phyloP scores from a whole-genome alignment of 2,113 vertebrate species.

The Syrrhaptes paradoxus region DNA sequence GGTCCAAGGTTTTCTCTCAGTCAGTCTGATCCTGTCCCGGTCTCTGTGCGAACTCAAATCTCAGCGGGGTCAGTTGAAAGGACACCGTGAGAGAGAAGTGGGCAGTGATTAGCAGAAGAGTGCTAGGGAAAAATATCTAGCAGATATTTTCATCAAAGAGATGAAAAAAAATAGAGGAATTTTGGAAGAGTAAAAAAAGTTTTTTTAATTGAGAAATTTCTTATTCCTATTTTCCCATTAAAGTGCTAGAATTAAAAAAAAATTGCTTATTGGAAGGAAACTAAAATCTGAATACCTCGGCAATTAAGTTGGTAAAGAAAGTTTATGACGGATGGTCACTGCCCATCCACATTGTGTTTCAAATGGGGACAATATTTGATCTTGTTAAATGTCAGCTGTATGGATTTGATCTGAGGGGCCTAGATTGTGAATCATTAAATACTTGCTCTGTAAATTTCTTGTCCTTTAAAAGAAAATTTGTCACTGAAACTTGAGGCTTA shows the following conservation, averaged over 20 bases:
- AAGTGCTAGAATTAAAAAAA: background rate
- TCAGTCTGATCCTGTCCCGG: background rate
- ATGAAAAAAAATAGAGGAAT: background rate
- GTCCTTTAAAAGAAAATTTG: slow-evolving; percentile 52
- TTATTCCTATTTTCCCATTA: background rate
- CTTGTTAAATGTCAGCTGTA: slow-evolving; percentile 40
- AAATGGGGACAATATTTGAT: background rate
- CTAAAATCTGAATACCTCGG: background rate
- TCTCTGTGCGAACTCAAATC: background rate
- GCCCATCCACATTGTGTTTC: background rate
- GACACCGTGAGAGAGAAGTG: background rate
- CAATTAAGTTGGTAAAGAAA: background rate
- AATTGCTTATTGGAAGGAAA: background rate
- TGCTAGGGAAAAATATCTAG: background rate
- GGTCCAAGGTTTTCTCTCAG: background rate
- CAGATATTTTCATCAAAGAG: too few relatives aligned
- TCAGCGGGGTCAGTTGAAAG: background rate
- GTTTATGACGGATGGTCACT: background rate
- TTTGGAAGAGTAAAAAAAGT: background rate
- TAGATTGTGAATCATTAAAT: slow-evolving; percentile 56
- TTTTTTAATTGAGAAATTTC: background rate
- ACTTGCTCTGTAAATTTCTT: slow-evolving; percentile 36
- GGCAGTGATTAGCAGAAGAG: background rate
- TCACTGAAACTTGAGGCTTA: slow-evolving; percentile 26
- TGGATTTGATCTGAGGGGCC: slow-evolving; percentile 34